phyloP scores from a whole-genome alignment of 2,888 invertebrate species.

The Lithophane ornitopus region DNA sequence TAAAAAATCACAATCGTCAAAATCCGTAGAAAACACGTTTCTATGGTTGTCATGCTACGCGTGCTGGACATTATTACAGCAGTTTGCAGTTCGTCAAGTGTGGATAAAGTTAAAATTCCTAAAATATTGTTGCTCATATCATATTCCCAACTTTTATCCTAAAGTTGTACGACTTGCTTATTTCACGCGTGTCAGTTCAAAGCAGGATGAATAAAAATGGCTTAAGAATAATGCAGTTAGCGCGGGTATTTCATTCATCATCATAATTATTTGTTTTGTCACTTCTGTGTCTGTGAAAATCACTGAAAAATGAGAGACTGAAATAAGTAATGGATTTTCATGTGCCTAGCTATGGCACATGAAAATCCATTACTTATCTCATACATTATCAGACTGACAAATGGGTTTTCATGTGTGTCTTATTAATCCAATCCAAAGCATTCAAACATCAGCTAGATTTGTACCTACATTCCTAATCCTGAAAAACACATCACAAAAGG shows the following conservation, averaged over 20 bases:
- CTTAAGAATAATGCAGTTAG: slow-evolving; percentile 17
- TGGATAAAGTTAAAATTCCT: neutral
- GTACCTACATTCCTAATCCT: neutral
- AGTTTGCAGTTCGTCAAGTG: neutral
- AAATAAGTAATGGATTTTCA: no score
- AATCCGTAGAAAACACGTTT: no score
- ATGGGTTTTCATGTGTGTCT: no score
- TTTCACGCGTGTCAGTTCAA: slow-evolving; percentile 13
- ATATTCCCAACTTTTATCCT: neutral
- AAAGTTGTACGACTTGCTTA: neutral
- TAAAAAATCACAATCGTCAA: no score
- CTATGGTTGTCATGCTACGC: no score
- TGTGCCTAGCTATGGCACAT: neutral
- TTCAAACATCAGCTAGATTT: no score
- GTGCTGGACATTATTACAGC: neutral
- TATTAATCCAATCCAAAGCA: no score
- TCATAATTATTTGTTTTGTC: neutral
- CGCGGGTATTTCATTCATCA: neutral
- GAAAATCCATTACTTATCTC: neutral
- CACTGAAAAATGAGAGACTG: no score
- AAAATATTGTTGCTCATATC: neutral
- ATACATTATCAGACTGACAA: no score
- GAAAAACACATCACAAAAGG: neutral
- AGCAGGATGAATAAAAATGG: neutral
- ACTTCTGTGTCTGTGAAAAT: neutral